These are phyloP conservation scores for Bedellia somnulentella DNA, from an alignment of 2,888 invertebrate species.

Conservation along the genomic window DNA sequence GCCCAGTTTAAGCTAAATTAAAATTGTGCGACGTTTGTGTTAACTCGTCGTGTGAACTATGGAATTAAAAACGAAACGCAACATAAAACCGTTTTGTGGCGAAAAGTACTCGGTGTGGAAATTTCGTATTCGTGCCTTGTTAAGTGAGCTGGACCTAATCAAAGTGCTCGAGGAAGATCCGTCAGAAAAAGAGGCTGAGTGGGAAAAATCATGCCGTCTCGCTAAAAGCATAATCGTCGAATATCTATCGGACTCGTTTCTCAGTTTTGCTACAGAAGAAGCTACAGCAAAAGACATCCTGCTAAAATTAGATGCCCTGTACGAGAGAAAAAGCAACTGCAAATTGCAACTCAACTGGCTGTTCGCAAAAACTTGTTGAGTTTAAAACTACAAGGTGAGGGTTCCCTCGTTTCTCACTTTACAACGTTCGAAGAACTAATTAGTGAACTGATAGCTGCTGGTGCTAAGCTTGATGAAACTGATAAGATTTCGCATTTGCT, in stretches of 20 bases:
- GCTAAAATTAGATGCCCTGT: constrained; percentile 9
- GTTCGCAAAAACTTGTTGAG: no score
- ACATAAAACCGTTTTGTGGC: constrained; percentile 5
- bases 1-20: no score
- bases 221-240: constrained; percentile 13
- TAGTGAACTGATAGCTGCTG: constrained; percentile 18
- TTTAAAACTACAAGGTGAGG: no score
- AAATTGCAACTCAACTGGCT: no score
- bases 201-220: constrained; percentile 8
- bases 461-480: constrained; percentile 20
- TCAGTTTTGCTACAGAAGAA: constrained; percentile 7
- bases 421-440: constrained; percentile 20
- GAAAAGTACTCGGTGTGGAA: constrained; percentile 14
- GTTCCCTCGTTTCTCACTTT: no score
- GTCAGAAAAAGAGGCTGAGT: constrained; percentile 1
- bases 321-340: constrained; percentile 14
- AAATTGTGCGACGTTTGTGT: no score
- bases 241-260: constrained; percentile 3
- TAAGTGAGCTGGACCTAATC: constrained; percentile 14
- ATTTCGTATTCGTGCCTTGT: constrained; percentile 12
- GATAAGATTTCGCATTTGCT: constrained; percentile 20
- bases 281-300: constrained; percentile 10
- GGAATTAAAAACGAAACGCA: constrained; percentile 1
- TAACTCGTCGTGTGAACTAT: no score
- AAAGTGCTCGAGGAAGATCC: constrained; percentile 11